Conservation (phyloP, 2,888 invertebrate species). For the Esperia sulphurella region DNA sequence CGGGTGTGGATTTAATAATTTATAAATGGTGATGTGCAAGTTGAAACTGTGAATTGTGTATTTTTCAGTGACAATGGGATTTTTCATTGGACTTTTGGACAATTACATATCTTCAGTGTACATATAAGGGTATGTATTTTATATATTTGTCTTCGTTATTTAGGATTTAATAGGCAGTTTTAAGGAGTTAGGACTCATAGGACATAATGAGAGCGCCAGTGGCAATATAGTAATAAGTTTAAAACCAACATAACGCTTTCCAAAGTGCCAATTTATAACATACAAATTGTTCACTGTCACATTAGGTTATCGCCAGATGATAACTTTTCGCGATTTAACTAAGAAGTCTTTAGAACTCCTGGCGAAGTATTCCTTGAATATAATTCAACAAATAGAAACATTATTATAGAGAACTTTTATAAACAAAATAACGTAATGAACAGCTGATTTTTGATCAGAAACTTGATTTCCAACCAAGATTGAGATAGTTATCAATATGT, state of each 20-base stretch:
- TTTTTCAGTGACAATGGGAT: constrained; percentile 71
- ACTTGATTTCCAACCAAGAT: neutral
- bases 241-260: constrained; percentile 4
- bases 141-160: constrained; percentile 55
- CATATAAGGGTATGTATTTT: constrained; percentile 73
- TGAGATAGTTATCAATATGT: neutral
- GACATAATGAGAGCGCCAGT: neutral
- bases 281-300: constrained; percentile 22
- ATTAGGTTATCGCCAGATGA: constrained; percentile 64
- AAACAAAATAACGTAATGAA: neutral
- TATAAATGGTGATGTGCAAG: constrained; percentile 62
- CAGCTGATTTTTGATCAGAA: neutral
- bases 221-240: neutral
- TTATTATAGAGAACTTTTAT: neutral
- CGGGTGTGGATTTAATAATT: constrained; percentile 72
- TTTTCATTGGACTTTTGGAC: constrained; percentile 63
- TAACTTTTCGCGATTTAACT: constrained; percentile 40
- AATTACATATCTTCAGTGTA: constrained; percentile 59
- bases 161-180: constrained; percentile 30
- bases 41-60: constrained; percentile 68
- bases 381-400: neutral
- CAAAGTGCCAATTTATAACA: constrained; percentile 4
- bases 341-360: neutral
- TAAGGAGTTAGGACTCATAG: constrained; percentile 10
- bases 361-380: neutral